Base-by-base conservation (phyloP, 2,797 vertebrate genomes). In the Pelobates cultripes region DNA sequence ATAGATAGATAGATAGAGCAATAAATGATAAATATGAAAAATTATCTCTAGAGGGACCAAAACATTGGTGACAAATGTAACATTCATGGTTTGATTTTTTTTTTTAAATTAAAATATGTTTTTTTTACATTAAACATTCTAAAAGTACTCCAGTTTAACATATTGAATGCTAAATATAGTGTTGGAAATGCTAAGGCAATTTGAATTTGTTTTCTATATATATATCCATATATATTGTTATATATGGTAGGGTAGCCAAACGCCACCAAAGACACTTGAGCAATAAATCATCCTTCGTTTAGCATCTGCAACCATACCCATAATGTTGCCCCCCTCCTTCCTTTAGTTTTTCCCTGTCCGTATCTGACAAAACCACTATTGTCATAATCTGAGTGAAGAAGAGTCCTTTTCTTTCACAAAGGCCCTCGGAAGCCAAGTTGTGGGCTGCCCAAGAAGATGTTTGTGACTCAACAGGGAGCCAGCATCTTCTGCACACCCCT, bases 281-380 rank as follows among this genome's bases (percentile, higher is more conserved):
- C 95, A 93, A 96, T 97, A 97, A 97, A 98, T 98, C 96, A 97
- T 96, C 93, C 93, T 94, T 88, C 85, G 94, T 93, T 95, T 95
- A 95, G 94, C 96, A 96, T 97, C 95, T 96, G 96, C 95, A 94
- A 92, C 89, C 88, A 93, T 28, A 94, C 89, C 92, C 67, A 17
- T 45, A 71, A 94, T 94, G 28, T 95, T 91, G 92, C 89, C 92
- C 93, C 75, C 93, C 90, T 93, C 95, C 96, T 92, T 88, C 90
- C 75, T 78, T 81, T 78, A 12, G 70, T 95, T 95, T 95, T 92
- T 93, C 93, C 94, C 95, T 93, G 94, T 91, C 92, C 94, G 90
- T 91, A 85, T 89, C 89, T 89, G 93, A 98, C 97, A 95, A 97
- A 98, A 96, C 94, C 88, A 90, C 95, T 93, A 95, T 98, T 98